These are phyloP conservation scores for Dermochelys coriacea DNA, from an alignment of 2,797 vertebrate species.

Conservation along the genomic window DNA sequence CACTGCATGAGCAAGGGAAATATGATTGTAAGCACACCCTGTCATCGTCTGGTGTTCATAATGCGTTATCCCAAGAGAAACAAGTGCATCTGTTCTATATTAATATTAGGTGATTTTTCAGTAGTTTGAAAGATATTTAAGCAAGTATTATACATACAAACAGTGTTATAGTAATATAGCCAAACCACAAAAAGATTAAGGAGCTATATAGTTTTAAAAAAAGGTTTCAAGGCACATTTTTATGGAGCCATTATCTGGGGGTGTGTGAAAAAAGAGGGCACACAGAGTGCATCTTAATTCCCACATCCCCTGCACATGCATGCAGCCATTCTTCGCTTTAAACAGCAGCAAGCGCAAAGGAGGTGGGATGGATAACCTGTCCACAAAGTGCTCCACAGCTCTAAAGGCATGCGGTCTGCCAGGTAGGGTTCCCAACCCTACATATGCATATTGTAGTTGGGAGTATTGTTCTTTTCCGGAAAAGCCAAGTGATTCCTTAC, in stretches of 20 bases:
- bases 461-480: background rate
- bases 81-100: background rate
- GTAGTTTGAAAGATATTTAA: too few relatives aligned
- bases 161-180: background rate
- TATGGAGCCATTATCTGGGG: background rate
- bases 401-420: background rate
- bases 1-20: accelerated
- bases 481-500: too few relatives aligned
- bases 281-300: background rate
- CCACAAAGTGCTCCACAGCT: background rate
- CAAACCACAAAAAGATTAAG: background rate
- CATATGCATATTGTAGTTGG: background rate
- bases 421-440: background rate
- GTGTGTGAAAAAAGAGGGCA: too few relatives aligned
- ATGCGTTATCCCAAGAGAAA: background rate
- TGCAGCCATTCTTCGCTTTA: background rate
- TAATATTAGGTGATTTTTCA: background rate
- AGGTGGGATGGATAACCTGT: background rate
- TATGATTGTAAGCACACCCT: accelerated
- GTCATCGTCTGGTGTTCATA: background rate
- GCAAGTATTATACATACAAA: background rate
- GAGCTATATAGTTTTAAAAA: too few relatives aligned
- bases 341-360: background rate
- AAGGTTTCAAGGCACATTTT: too few relatives aligned
- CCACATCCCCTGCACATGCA: background rate